Conservation (phyloP, 2,888 invertebrate genomes). For the Tenthredo distinguenda region DNA sequence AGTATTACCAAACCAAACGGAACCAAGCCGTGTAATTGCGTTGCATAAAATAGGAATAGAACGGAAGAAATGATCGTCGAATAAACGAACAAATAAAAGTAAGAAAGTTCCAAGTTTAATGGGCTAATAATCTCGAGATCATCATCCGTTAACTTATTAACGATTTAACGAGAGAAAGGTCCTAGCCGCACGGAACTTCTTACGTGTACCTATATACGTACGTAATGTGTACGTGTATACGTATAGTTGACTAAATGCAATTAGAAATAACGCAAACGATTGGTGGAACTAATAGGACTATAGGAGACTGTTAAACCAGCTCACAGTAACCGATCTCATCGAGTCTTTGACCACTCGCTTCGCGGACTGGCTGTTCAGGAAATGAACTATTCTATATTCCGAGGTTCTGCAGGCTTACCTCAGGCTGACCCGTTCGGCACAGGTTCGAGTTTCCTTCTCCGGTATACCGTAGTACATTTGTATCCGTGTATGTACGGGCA, state of each 20-base stretch:
- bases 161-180: slow-evolving; percentile 28
- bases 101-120: neutral
- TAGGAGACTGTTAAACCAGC: neutral
- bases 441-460: slow-evolving; percentile 7
- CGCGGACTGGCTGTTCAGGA: slow-evolving; percentile 1
- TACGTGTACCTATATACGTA: neutral
- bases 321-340: slow-evolving; percentile 18
- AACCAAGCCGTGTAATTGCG: slow-evolving; percentile 26
- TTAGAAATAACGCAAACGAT: slow-evolving; percentile 24
- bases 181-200: neutral
- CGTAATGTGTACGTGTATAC: neutral
- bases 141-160: neutral
- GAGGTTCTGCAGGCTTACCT: slow-evolving; percentile 23
- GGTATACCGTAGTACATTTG: neutral
- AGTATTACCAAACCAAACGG: neutral
- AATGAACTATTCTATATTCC: slow-evolving; percentile 34
- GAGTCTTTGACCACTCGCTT: slow-evolving; percentile 9
- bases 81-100: neutral
- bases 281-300: slow-evolving; percentile 18
- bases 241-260: slow-evolving; percentile 18
- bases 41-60: neutral
- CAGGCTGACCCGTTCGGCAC: neutral
- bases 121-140: neutral
- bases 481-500: neutral
- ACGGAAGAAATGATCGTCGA: neutral